phyloP scores from a whole-genome alignment of 2,113 vertebrate species.

The Gila orcuttii region DNA sequence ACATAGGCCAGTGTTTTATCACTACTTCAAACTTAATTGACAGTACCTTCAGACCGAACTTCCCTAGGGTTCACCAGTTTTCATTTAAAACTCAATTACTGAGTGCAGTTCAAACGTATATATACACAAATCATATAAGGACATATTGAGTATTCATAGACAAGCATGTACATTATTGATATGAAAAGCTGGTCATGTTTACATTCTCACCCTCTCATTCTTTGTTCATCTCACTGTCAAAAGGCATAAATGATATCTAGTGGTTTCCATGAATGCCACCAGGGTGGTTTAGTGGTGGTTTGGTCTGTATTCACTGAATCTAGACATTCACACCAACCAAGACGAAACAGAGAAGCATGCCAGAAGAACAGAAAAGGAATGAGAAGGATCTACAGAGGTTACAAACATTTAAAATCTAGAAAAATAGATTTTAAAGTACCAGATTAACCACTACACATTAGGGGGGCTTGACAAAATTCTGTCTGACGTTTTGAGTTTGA shows the following conservation, averaged over 20 bases:
- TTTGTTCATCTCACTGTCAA: neutral
- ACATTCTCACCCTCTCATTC: neutral
- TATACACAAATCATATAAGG: neutral
- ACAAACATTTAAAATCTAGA: neutral
- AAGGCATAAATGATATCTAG: neutral
- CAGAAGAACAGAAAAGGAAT: conserved; percentile 20
- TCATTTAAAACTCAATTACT: neutral
- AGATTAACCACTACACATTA: neutral
- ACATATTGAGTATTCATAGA: neutral
- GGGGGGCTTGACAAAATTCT: too few species aligned
- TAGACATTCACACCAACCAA: conserved; percentile 15
- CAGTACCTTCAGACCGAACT: neutral
- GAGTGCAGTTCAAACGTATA: neutral
- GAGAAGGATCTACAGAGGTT: neutral
- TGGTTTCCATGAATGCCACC: neutral
- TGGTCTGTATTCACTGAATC: conserved; percentile 35
- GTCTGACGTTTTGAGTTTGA: neutral
- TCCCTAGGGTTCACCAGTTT: neutral
- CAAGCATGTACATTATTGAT: neutral
- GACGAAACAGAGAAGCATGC: neutral
- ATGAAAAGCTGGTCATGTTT: neutral
- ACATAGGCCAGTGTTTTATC: neutral
- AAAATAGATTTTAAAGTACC: neutral
- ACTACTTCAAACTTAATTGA: neutral
- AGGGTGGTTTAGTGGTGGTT: neutral